A percentile compares a stretch with the other conserved stretches of the same genome.
Conservation (phyloP, 2,888 invertebrate genomes). For the Nycteola revayana region DNA sequence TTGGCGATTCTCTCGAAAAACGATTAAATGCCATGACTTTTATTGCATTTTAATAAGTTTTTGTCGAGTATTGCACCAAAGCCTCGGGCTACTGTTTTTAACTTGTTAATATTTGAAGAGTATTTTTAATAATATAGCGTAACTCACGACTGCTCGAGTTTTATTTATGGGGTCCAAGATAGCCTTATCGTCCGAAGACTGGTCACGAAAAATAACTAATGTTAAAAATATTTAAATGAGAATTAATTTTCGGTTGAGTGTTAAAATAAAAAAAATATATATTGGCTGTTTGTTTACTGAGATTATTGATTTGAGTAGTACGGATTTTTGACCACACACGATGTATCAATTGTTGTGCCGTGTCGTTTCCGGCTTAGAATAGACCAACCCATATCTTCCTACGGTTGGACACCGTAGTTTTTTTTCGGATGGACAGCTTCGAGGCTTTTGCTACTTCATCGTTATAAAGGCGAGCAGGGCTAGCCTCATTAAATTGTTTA, state of each 20-base stretch:
- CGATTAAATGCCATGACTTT: constrained; percentile 54
- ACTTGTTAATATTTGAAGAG: constrained; percentile 40
- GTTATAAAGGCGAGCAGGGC: too few relatives aligned
- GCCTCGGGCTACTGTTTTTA: constrained; percentile 35
- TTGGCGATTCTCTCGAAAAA: constrained; percentile 46
- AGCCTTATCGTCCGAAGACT: constrained; percentile 37
- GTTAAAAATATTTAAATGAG: constrained; percentile 32
- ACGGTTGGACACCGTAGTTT: too few relatives aligned
- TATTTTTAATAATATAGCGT: constrained; percentile 32
- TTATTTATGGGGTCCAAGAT: constrained; percentile 41
- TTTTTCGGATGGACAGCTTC: too few relatives aligned
- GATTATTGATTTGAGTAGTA: too few relatives aligned
- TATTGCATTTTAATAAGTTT: constrained; percentile 64
- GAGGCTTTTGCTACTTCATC: too few relatives aligned
- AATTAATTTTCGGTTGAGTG: constrained; percentile 22
- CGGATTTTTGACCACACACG: too few relatives aligned
- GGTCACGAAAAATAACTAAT: constrained; percentile 26
- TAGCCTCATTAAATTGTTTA: too few relatives aligned
- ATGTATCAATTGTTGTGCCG: too few relatives aligned
- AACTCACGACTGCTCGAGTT: constrained; percentile 21
- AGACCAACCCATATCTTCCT: too few relatives aligned
- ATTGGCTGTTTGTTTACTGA: too few relatives aligned
- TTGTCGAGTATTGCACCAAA: constrained; percentile 33
- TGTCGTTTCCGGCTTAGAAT: too few relatives aligned
- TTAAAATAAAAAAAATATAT: constrained; percentile 8